Base-by-base conservation (phyloP, 2,797 vertebrate species). In the Serranus cabrilla region DNA sequence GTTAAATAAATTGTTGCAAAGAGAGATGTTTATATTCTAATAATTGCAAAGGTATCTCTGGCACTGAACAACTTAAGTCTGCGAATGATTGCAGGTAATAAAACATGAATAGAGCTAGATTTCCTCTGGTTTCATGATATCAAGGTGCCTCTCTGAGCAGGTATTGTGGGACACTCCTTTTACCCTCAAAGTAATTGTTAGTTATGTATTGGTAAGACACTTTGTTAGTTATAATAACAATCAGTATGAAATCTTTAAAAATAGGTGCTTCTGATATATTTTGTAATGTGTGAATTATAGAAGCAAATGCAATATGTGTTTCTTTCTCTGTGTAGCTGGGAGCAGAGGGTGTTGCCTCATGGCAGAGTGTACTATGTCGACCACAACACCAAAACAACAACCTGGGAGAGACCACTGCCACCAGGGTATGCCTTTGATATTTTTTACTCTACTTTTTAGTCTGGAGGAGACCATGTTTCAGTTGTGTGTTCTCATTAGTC, bases 311-410 rank as follows among this genome's bases (percentile, higher is more conserved):
- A 37, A 16, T 49, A 21, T 47, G 11, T 18, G 39, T 71, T 49
- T 71, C 11, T 87, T 81, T 74, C 69, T 90, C 11, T 83, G 68
- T 80, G 83, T 88, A 99, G 98, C 81, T 99, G 98, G 98, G 98
- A 99, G 73, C 97, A 98, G 92, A 94, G 98, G 77, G 96, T 98
- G 87, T 92, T 99, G 81, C 97, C 97, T 25, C 97, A 97, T 5
- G 98, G 98, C 42, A 93, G 98, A 82, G 96, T 99, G 57, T 99
- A 99, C 91, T 99, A 99, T 56, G 98, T 99, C 2, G 98, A 99
- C 91, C 98, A 99, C 92, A 99, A 99, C 92, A 99, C 97, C 85
- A 99, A 99, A 94, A 99, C 97, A 79, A 99, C 98, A 59, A 99
- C 98, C 52, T 99, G 98, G 98, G 98, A 99, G 91, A 96, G 98